These are phyloP conservation scores for Bothrops jararaca DNA, from an alignment of 2,113 vertebrate species.

Conservation along the genomic window DNA sequence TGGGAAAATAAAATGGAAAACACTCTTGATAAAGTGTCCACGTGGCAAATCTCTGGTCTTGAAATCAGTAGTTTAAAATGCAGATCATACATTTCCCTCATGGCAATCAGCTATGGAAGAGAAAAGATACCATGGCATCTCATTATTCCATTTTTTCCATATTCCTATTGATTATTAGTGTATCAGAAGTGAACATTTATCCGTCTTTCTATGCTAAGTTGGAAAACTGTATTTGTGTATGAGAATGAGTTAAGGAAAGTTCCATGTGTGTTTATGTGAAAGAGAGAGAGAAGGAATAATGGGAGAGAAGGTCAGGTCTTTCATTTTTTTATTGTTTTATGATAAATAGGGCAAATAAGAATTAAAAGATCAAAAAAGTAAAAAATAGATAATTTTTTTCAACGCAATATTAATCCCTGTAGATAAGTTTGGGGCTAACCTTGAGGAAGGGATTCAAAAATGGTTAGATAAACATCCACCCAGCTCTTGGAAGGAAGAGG, in stretches of 20 bases:
- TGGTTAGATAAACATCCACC: background rate
- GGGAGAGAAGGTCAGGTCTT: background rate
- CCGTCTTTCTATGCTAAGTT: background rate
- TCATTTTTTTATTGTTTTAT: background rate
- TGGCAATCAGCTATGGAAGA: background rate
- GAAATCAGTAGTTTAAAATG: background rate
- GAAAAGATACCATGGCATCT: background rate
- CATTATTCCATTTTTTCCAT: background rate
- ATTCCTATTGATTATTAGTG: background rate
- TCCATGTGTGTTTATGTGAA: background rate
- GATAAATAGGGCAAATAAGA: background rate
- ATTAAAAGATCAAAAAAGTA: background rate
- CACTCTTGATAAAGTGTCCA: background rate
- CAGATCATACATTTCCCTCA: background rate
- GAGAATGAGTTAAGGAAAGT: background rate
- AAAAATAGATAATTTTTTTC: background rate
- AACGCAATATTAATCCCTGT: background rate
- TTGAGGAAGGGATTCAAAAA: background rate
- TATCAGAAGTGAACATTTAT: background rate
- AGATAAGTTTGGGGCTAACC: background rate
- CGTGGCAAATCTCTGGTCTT: background rate
- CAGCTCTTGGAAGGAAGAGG: background rate
- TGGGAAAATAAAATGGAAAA: background rate
- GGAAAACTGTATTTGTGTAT: background rate
- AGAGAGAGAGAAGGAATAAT: background rate